These are phyloP conservation scores for Alentia gelatinosa DNA, from an alignment of 2,888 invertebrate genomes.

Conservation along the genomic window DNA sequence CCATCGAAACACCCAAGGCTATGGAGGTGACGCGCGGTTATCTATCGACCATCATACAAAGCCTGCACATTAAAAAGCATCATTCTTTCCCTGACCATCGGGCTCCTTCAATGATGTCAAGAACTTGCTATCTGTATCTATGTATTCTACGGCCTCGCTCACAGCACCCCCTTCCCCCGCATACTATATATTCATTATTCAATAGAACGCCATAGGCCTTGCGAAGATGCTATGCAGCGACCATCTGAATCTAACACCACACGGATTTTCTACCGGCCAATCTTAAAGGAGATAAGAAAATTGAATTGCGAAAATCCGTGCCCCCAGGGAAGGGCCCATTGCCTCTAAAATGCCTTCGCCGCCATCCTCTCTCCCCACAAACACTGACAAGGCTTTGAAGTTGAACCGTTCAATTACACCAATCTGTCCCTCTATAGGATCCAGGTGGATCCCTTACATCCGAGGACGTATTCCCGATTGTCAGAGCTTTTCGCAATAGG, in stretches of 20 bases:
- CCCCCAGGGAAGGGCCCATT: neutral
- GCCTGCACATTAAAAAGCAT: neutral
- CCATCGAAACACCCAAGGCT: neutral
- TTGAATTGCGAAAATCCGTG: neutral
- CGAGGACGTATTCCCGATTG: neutral
- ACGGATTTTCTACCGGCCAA: neutral
- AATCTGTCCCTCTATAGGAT: neutral
- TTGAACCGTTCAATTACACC: conserved; percentile 7
- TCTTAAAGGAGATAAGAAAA: conserved; percentile 4
- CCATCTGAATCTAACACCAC: neutral
- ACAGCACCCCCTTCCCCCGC: no score
- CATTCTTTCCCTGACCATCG: no score
- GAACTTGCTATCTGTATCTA: no score
- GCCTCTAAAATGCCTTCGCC: no score
- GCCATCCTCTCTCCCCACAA: neutral
- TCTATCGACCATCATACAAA: neutral
- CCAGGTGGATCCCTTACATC: neutral
- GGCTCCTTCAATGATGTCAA: no score
- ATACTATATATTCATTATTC: neutral
- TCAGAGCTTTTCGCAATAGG: neutral
- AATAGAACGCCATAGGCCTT: neutral
- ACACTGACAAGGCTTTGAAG: neutral
- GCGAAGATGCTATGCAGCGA: neutral
- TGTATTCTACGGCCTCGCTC: no score
- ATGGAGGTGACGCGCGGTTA: neutral